These are phyloP conservation scores for Momotus momota DNA, from an alignment of 2,797 vertebrate species.

Conservation along the genomic window DNA sequence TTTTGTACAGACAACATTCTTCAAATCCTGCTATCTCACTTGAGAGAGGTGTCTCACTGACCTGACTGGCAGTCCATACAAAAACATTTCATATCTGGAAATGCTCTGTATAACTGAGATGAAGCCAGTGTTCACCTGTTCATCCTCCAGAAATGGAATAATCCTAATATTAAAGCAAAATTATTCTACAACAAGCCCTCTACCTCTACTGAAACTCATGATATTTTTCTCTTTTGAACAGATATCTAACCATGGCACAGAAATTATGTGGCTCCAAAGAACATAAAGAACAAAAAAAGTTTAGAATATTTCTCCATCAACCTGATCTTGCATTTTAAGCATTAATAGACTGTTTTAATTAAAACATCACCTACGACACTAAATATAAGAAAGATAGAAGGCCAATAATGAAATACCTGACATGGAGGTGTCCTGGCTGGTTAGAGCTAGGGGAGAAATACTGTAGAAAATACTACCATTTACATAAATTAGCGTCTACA, in stretches of 20 bases:
- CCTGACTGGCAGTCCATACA: background rate
- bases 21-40: background rate
- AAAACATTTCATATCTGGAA: background rate
- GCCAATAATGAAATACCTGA: background rate
- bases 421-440: background rate
- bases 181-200: background rate
- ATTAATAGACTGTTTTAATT: background rate
- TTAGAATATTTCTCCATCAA: background rate
- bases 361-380: background rate
- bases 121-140: background rate
- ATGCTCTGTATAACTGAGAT: background rate
- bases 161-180: background rate
- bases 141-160: background rate
- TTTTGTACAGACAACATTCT: background rate
- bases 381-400: background rate
- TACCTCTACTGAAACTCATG: background rate
- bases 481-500: background rate
- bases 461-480: background rate
- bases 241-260: background rate
- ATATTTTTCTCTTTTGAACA: background rate
- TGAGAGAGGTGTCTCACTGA: background rate
- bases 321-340: background rate
- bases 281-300: background rate
- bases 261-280: slow-evolving; percentile 8
- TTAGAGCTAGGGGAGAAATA: background rate